Evolutionary conservation across 2,113 vertebrate species (phyloP).

Genomic region (Gopherus evgoodei): DNA sequence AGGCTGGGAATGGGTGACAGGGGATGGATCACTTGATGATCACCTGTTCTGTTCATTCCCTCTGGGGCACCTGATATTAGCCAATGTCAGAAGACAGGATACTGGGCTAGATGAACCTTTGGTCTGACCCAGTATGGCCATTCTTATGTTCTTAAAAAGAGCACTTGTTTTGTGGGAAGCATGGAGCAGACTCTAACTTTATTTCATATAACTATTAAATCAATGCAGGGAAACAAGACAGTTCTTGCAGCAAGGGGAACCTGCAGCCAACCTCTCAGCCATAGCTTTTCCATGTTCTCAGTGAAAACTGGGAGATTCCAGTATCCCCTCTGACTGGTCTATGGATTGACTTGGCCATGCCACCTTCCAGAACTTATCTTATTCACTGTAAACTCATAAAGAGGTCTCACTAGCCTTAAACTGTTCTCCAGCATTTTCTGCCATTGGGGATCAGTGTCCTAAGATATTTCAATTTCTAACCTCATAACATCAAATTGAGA

Average conservation of each 20-base stretch:
- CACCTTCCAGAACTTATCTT: background rate
- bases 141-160: background rate
- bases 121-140: too few relatives aligned
- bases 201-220: background rate
- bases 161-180: background rate
- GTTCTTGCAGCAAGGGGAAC: background rate
- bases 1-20: too few relatives aligned
- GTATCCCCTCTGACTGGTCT: background rate
- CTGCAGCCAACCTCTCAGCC: background rate
- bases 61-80: too few relatives aligned
- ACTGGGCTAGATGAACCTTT: too few relatives aligned
- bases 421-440: background rate
- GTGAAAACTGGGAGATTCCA: background rate
- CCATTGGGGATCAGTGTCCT: background rate
- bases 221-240: background rate
- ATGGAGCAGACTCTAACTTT: background rate
- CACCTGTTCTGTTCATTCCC: too few relatives aligned
- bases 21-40: too few relatives aligned
- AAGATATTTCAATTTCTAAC: background rate
- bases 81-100: too few relatives aligned
- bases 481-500: background rate
- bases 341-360: background rate
- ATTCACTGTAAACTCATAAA: background rate
- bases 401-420: background rate
- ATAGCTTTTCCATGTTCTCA: background rate